Conservation (phyloP, 2,888 invertebrate species). For the Amphipyra berbera region DNA sequence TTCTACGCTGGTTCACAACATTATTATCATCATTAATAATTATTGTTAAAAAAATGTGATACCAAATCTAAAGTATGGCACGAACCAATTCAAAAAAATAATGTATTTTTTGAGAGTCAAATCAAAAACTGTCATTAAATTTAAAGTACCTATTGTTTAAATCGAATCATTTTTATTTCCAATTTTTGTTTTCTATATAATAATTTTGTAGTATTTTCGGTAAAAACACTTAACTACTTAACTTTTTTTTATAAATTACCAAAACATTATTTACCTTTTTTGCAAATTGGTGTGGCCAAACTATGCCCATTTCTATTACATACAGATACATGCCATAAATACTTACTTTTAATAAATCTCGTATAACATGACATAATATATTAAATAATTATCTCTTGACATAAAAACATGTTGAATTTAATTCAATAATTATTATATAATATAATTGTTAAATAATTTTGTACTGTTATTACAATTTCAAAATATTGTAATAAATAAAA, state of each 20-base stretch:
- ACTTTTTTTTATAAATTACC: too few species aligned
- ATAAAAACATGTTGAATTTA: conserved; percentile 44
- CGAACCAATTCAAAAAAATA: too few species aligned
- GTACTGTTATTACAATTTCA: conserved; percentile 55
- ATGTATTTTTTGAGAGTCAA: too few species aligned
- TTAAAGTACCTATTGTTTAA: too few species aligned
- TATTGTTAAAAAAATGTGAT: conserved; percentile 1
- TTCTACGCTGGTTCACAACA: conserved; percentile 30
- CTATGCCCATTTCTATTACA: background rate
- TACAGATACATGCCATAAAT: conserved; percentile 2
- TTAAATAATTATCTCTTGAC: conserved; percentile 31
- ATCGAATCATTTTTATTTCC: too few species aligned
- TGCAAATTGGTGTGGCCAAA: too few species aligned
- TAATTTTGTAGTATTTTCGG: too few species aligned
- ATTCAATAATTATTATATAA: conserved; percentile 36
- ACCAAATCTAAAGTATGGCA: conserved; percentile 11
- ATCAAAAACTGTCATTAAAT: too few species aligned
- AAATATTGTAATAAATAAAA: conserved; percentile 52
- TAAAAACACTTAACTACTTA: too few species aligned
- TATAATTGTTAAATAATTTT: conserved; percentile 53
- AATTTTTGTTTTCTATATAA: too few species aligned
- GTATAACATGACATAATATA: conserved; percentile 26
- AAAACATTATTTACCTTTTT: background rate
- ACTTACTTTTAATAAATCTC: conserved; percentile 10
- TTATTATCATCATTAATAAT: conserved; percentile 4